Evolutionary conservation across 2,113 vertebrate species (phyloP).

Genomic region (Ia io): DNA sequence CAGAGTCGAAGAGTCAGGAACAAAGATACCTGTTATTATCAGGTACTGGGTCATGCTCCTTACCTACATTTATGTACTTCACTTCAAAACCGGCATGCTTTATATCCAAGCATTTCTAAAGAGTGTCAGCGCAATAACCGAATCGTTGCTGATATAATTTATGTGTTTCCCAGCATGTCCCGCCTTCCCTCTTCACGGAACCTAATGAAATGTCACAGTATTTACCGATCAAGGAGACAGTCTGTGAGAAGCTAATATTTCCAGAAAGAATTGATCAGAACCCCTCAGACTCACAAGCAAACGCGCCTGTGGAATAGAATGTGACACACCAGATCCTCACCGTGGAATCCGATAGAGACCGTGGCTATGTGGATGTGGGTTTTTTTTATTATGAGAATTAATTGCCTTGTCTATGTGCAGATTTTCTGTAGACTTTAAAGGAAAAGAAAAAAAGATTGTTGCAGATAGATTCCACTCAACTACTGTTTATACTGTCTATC

Average conservation of each 20-base stretch:
- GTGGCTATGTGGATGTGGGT: conserved; percentile 69
- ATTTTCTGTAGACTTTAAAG: conserved; percentile 81
- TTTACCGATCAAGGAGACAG: conserved; percentile 89
- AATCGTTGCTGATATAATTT: conserved; percentile 12
- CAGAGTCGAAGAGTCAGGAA: not conserved
- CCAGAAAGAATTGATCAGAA: conserved; percentile 80
- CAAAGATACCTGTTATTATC: not conserved
- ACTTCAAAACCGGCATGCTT: not conserved
- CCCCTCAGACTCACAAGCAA: conserved; percentile 65
- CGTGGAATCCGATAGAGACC: conserved; percentile 45
- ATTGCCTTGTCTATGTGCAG: conserved; percentile 74
- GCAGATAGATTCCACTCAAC: conserved; percentile 71
- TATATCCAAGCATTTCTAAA: not conserved
- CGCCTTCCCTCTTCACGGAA: conserved; percentile 92
- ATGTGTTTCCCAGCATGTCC: conserved; percentile 85
- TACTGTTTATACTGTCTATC: conserved; percentile 20
- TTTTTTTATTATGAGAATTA: conserved; percentile 70
- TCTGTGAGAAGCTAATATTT: conserved; percentile 93
- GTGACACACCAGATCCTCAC: conserved; percentile 53
- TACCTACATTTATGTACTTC: not conserved
- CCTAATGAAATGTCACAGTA: conserved; percentile 96
- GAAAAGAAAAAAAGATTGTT: conserved; percentile 55
- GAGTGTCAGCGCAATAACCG: not conserved
- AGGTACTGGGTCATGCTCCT: not conserved
- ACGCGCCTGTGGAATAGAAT: conserved; percentile 71